Conservation (phyloP, 2,113 vertebrate species). For the Ardeotis arabs region DNA sequence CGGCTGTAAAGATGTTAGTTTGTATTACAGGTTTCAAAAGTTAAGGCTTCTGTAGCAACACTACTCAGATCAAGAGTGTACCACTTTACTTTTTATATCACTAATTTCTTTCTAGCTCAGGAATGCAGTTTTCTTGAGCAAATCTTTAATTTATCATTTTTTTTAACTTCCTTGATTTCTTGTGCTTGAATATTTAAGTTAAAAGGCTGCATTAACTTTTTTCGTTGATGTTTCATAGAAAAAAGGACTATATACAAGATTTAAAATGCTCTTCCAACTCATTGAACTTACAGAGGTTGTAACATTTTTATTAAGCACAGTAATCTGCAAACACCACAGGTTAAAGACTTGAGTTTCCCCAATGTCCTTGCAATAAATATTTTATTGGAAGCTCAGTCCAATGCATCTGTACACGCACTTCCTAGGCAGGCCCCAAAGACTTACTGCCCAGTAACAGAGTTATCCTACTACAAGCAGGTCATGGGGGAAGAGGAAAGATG, state of each 20-base stretch:
- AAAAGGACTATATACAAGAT: background rate
- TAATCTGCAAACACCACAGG: background rate
- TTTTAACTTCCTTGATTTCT: background rate
- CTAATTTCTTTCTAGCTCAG: background rate
- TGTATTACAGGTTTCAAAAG: background rate
- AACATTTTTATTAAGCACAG: background rate
- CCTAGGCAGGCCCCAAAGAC: background rate
- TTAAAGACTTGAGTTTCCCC: background rate
- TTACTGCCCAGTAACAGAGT: background rate
- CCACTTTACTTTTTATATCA: background rate
- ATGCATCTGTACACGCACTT: background rate
- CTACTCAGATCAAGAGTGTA: background rate
- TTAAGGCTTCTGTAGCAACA: background rate
- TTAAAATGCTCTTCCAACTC: background rate
- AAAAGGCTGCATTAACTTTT: background rate
- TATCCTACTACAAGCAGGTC: background rate
- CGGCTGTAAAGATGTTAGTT: background rate
- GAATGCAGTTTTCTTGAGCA: background rate
- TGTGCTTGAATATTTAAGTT: background rate
- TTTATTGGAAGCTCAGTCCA: background rate
- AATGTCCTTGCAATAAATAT: background rate
- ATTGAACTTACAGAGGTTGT: background rate
- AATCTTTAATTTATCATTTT: background rate
- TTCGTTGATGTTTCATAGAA: background rate
- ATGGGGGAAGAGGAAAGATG: background rate